Base-by-base conservation (phyloP, 2,113 vertebrate species). In the Rhineura floridana region DNA sequence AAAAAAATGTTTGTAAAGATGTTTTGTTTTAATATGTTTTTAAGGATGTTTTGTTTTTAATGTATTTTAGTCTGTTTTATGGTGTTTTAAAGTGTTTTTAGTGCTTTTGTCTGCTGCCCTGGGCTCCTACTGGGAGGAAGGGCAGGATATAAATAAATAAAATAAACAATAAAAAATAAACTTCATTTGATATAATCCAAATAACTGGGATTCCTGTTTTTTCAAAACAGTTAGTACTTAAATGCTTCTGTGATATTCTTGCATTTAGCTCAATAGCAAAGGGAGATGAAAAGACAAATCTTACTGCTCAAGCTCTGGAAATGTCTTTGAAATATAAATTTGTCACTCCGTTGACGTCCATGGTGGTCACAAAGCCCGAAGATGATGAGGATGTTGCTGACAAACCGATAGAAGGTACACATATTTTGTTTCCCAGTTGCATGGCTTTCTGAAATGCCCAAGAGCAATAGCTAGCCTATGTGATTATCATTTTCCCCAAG, bases 361-460 rank as follows among this genome's bases (percentile, higher is more conserved):
- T 99, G 98, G 98, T 99, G 90, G 98, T 99, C 90, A 99, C 98
- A 82, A 99, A 99, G 91, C 98, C 99, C 10, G 96, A 96, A 25
- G 95, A 97, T 63, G 87, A 95, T 3, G 87, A 84, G 44, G 83
- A 97, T 95, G 96, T 99, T 44, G 98, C 98, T 0, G 93, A 99
- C 94, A 99, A 99, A 91, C 98, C 98, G 10, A 96, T 92, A 85
- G 98, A 99, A 96, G 98, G 97, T 92, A 93, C 0, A 52, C 42
- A 75, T 2, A 46, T 19, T 75, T 75, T 75, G 70, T 73, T 73
- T 70, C 11, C 23, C 19, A 83, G 17, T 39, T 21, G n/a, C n/a
- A n/a, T n/a, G 17, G 2, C 28, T 5, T 6, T 72, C 12, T 33
- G 30, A 17, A 44, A n/a, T 39, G 12, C 42, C 6, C 48, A 15